These are phyloP conservation scores for Danio kyathit DNA, from an alignment of 2,797 vertebrate genomes.

Conservation along the genomic window DNA sequence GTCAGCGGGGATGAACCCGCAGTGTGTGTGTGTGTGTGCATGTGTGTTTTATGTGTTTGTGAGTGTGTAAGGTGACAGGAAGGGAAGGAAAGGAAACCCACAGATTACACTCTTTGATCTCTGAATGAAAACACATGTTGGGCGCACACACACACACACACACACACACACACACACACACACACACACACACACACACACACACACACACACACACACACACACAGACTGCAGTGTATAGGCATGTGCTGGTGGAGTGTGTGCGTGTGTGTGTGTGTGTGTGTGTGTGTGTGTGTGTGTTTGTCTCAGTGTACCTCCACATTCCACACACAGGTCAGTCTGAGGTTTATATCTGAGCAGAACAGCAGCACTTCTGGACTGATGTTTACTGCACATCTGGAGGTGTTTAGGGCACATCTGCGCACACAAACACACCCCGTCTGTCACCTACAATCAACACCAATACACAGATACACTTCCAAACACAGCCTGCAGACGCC, in stretches of 20 bases:
- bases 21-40: no score
- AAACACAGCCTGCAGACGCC: background rate
- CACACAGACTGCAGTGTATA: no score
- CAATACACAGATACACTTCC: background rate
- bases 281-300: no score
- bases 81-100: background rate
- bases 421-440: background rate
- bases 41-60: background rate
- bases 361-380: background rate
- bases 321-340: conserved; percentile 44
- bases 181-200: conserved; percentile 13
- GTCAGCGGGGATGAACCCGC: no score
- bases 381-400: conserved; percentile 8
- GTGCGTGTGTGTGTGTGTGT: no score
- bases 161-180: conserved; percentile 36
- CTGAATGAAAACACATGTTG: conserved; percentile 75
- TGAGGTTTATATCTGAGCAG: background rate
- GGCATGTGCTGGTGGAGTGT: no score
- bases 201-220: no score
- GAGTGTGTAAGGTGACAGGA: background rate
- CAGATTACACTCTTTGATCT: conserved; percentile 71
- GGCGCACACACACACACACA: conserved; percentile 38
- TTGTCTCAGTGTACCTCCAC: background rate
- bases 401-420: background rate
- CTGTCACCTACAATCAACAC: background rate